Base-by-base conservation (phyloP, 2,888 invertebrate genomes). In the Nymphalis c-album region DNA sequence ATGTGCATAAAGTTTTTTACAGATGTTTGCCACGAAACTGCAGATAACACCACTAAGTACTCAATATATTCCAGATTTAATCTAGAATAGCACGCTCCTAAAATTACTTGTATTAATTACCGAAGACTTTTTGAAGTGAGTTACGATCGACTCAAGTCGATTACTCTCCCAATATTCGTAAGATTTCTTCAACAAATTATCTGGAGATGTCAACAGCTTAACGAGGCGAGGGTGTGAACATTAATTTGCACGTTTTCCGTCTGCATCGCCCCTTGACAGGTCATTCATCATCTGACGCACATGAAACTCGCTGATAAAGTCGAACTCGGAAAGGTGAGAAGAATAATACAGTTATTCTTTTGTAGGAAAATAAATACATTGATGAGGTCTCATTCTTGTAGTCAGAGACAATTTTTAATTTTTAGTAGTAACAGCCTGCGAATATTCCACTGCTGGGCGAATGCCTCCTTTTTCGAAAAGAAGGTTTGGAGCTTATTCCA, bases 241-340 rank as follows among this genome's bases (percentile, higher is more conserved):
- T 83, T 84, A 83, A 85, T 85, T 82, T 79, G 71, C 71, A 73
- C 74, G 77, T 80, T 82, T 78, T 74, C 73, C 70, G 75, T 74
- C 75, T 63, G 77, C 76, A 55, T 17, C 75, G 67, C 64, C 71
- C 67, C 55, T 60, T 75, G 82, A 77, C 80, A 76, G 75, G 68
- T 73, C 81, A 81, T 85, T 75, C 76, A 77, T 77, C 77, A 77
- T 73, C 70, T 4, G 50, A 18, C 60, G 55, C 45, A 64, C 58
- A 65, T 69, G 68, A 69, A 62, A 62, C 58, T 59, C 40, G 46
- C 61, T 61, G 66, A 66, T 66, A 65, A 26, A 62, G 20, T 50
- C 53, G 53, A 60, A 26, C 45, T 57, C 7, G 20, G 47, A 48
- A 55, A 55, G 40, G 18, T 62, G 26, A 17, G 45, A n/a, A 13